phyloP scores from a whole-genome alignment of 2,888 invertebrate species.

The Perizoma flavofasciatum region DNA sequence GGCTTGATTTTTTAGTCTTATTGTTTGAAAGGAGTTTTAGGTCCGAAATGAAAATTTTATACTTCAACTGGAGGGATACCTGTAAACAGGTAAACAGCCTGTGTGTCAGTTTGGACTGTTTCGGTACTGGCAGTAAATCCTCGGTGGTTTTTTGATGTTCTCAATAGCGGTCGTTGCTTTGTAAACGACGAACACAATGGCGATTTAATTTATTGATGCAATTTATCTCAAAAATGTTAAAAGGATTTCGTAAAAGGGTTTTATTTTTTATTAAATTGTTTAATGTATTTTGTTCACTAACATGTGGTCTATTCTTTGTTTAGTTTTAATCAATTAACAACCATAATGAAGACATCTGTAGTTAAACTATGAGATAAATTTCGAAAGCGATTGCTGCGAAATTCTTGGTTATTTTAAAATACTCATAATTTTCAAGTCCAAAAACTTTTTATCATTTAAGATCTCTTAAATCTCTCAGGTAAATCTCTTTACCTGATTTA shows the following conservation, averaged over 20 bases:
- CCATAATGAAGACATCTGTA: no score
- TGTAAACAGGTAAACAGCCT: constrained; percentile 3
- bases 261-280: background rate
- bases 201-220: constrained; percentile 24
- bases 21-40: no score
- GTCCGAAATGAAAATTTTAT: background rate
- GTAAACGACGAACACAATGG: constrained; percentile 20
- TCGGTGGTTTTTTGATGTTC: constrained; percentile 25
- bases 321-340: no score
- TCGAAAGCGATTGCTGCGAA: no score
- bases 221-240: constrained; percentile 22
- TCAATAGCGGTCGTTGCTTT: constrained; percentile 21
- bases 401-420: no score
- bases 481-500: no score
- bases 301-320: no score
- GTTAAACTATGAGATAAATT: no score
- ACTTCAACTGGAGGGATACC: background rate
- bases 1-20: no score
- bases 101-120: constrained; percentile 2
- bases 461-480: no score
- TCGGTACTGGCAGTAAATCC: constrained; percentile 21
- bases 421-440: no score
- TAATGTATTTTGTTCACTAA: background rate
- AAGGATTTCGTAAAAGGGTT: constrained; percentile 1
- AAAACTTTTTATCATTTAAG: no score